Base-by-base conservation (phyloP, 2,888 invertebrate species). In the Papilio elwesi region DNA sequence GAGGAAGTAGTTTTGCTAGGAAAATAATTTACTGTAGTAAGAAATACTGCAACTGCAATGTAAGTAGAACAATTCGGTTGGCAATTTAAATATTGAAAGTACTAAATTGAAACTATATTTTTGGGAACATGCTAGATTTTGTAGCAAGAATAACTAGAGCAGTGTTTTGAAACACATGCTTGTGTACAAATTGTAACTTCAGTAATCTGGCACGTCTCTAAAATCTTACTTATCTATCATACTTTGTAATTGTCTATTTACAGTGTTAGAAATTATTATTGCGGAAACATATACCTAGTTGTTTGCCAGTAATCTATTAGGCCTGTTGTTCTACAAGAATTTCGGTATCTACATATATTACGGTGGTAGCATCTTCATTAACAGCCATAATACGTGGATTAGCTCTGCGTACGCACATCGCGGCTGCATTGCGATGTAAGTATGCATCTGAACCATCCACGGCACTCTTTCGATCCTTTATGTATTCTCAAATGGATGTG, bases 401-500 rank as follows among this genome's bases (percentile, higher is more conserved):
- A 78, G 79, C 81, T 69, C 71, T 86, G 87, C 82, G 82, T 89
- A 87, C 87, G 74, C 78, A 82, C 86, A 86, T 87, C 87, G 87
- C 84, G 78, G 81, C 81, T 74, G 76, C 78, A 78, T 80, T 79
- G 85, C 86, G 88, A 85, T 89, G 90, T 90, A 88, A 90, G 89
- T 90, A 86, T 89, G 86, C 87, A 87, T 83, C 82, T 76, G 74
- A 79, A 82, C 84, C 85, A 78, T 87, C 86, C 86, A 85, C 85
- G 76, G 70, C 13, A 52, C 38, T 13, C n/a, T 12, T 48, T 15
- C 47, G n/a, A 76, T 77, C 74, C 47, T 68, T 76, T 74, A 76
- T 78, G 71, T 76, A 51, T 76, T 74, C 78, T 76, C 68, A 78
- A 78, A 77, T 80, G 69, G 77, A 80, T 77, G 70, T 77, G 78